These are phyloP conservation scores for Ceratina japonica DNA, from an alignment of 1,140 invertebrate species.

Conservation along the genomic window DNA sequence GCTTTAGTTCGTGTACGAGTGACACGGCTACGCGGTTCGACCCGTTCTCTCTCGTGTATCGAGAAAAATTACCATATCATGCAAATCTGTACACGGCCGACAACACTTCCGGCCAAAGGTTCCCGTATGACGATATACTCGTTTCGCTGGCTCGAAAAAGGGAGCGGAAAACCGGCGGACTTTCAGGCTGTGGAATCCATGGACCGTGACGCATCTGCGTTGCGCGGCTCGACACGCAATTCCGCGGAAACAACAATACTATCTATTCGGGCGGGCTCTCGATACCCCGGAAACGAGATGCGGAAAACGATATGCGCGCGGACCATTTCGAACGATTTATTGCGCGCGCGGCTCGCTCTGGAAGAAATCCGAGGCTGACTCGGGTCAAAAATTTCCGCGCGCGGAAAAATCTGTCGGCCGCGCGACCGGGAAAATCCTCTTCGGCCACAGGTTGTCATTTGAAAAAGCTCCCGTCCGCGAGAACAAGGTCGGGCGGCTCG, in stretches of 20 bases:
- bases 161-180: constrained; percentile 24
- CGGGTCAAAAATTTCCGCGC: too few relatives aligned
- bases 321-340: constrained; percentile 29
- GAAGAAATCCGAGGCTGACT: neutral
- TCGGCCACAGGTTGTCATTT: too few relatives aligned
- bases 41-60: constrained; percentile 28
- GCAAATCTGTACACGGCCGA: constrained; percentile 51
- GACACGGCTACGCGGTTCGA: neutral
- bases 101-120: constrained; percentile 47
- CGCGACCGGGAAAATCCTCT: neutral
- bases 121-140: constrained; percentile 12
- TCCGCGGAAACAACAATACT: constrained; percentile 22
- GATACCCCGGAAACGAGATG: constrained; percentile 46
- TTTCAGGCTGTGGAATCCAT: neutral
- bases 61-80: constrained; percentile 67
- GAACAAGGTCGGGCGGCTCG: too few relatives aligned
- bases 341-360: neutral
- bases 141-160: constrained; percentile 16
- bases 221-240: constrained; percentile 23
- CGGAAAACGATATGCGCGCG: constrained; percentile 38
- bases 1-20: too few relatives aligned
- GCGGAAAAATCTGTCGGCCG: neutral
- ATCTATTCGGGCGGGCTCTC: constrained; percentile 3
- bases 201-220: constrained; percentile 17
- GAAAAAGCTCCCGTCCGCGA: too few relatives aligned